Evolutionary conservation across 2,113 vertebrate genomes (phyloP).

Genomic region (Rafetus swinhoei): DNA sequence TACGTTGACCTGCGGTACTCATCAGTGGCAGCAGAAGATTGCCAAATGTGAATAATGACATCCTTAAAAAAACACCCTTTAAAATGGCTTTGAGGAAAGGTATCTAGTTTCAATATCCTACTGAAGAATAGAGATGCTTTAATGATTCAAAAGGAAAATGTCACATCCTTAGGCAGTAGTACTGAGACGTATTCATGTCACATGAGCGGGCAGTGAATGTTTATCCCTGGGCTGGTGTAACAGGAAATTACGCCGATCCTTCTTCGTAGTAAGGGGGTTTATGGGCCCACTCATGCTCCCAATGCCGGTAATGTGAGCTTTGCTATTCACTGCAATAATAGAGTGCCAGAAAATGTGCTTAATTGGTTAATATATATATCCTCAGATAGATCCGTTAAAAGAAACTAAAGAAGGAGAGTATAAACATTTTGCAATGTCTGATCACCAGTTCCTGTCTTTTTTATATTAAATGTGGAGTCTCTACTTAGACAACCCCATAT

Average conservation of each 20-base stretch:
- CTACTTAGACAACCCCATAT: rapidly evolving
- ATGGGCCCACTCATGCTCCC: not conserved
- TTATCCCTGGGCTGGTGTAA: not conserved
- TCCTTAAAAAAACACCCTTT: not conserved
- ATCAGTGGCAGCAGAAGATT: not conserved
- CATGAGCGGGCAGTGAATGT: too few relatives aligned
- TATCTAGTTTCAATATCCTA: not conserved
- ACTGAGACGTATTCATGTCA: not conserved
- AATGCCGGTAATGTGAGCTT: not conserved
- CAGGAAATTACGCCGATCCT: not conserved
- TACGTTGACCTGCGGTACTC: not conserved
- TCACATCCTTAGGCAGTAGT: not conserved
- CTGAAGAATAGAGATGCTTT: not conserved
- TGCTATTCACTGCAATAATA: not conserved
- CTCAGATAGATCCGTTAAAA: rapidly evolving
- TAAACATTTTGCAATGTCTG: rapidly evolving
- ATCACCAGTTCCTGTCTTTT: rapidly evolving
- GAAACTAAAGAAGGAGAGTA: rapidly evolving
- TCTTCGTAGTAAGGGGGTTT: not conserved
- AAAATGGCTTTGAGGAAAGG: not conserved
- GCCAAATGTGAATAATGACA: not conserved
- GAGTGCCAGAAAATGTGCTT: rapidly evolving
- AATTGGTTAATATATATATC: rapidly evolving
- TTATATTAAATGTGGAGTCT: not conserved
- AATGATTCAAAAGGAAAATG: not conserved